Percentiles rank a stretch among this genome's conserved stretches.
These are phyloP conservation scores for Scyliorhinus canicula DNA, from an alignment of 2,797 vertebrate species.

Conservation along the genomic window DNA sequence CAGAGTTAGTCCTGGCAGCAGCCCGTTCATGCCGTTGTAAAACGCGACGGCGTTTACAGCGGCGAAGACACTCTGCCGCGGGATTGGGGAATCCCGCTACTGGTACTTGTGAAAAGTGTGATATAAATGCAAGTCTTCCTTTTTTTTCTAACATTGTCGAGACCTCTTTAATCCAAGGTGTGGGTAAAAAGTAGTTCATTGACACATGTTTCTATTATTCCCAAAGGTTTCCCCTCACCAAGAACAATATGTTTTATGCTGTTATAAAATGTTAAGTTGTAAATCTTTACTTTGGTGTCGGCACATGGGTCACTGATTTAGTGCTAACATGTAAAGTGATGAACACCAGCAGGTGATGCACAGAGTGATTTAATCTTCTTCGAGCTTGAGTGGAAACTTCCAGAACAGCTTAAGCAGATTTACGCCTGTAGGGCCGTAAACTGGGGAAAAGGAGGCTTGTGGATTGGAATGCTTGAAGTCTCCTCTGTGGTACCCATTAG, in stretches of 20 bases:
- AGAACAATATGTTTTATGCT: background rate
- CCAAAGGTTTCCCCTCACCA: background rate
- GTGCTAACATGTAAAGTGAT: background rate
- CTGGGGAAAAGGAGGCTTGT: background rate
- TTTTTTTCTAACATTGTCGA: background rate
- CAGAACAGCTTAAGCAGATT: slow-evolving; percentile 21
- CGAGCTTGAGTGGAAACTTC: slow-evolving; percentile 6
- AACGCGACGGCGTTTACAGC: too few species aligned
- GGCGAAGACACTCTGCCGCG: too few species aligned
- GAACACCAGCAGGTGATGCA: background rate
- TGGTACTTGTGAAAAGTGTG: background rate
- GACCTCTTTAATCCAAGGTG: background rate
- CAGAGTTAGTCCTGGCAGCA: too few species aligned
- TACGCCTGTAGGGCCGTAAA: background rate
- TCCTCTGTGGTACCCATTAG: background rate
- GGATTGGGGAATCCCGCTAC: too few species aligned
- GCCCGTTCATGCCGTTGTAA: too few species aligned
- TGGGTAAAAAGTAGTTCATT: background rate
- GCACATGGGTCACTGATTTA: background rate
- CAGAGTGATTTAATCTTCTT: background rate
- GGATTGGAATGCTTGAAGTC: background rate
- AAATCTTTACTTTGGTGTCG: background rate
- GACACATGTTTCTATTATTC: background rate
- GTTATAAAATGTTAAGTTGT: background rate
- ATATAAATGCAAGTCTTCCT: background rate